These are phyloP conservation scores for Poecilia wingei DNA, from an alignment of 2,797 vertebrate genomes.

Conservation along the genomic window DNA sequence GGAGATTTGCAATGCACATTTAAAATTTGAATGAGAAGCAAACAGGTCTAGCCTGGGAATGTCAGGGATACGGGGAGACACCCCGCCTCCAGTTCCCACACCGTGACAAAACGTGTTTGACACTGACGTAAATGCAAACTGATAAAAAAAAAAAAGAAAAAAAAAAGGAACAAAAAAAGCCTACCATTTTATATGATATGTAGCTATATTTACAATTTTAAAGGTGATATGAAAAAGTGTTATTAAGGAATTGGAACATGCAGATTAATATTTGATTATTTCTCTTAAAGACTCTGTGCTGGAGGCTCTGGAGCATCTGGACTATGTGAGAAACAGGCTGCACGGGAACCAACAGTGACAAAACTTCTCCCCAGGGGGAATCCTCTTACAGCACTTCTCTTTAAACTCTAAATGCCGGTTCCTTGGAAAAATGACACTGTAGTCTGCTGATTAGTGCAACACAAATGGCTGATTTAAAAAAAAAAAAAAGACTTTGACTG, in stretches of 20 bases:
- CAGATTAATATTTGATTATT: constrained; percentile 53
- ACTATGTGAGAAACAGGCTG: constrained; percentile 72
- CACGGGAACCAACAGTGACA: constrained; percentile 25
- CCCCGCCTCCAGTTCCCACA: constrained; percentile 31
- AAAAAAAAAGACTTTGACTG: constrained; percentile 17
- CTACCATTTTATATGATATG: not conserved
- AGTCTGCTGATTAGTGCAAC: constrained; percentile 49
- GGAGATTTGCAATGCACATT: constrained; percentile 79
- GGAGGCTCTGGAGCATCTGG: constrained; percentile 33
- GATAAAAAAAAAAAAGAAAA: constrained; percentile 14
- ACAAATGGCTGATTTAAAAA: constrained; percentile 45
- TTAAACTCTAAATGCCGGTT: constrained; percentile 55
- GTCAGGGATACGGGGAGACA: constrained; percentile 39
- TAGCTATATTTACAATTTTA: not conserved
- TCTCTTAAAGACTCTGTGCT: constrained; percentile 31
- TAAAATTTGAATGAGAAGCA: constrained; percentile 75
- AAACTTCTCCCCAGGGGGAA: constrained; percentile 68
- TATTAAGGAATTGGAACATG: constrained; percentile 10
- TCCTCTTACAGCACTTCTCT: constrained; percentile 74
- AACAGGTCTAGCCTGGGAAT: constrained; percentile 45
- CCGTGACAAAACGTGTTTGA: constrained; percentile 27
- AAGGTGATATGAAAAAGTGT: not conserved
- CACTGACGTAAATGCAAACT: constrained; percentile 58
- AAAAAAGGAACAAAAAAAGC: too few species aligned
- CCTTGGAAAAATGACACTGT: constrained; percentile 49